A percentile compares a stretch with the other conserved stretches of the same genome.
Evolutionary conservation across 2,888 invertebrate species (phyloP).

Genomic region (Xanthorhoe designata): DNA sequence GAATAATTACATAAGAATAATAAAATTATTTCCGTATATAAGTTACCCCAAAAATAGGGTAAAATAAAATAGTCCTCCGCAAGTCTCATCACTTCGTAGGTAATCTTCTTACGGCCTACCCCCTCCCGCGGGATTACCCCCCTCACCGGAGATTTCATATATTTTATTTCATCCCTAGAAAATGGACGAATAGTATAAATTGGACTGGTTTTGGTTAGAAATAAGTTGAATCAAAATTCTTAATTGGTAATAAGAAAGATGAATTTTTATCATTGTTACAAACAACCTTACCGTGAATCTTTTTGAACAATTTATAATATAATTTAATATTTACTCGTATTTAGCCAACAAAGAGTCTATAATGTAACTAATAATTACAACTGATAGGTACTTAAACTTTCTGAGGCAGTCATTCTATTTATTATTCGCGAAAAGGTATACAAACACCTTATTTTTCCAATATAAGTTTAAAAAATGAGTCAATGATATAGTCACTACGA

Average conservation of each 20-base stretch:
- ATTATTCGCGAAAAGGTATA: no score
- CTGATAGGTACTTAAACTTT: no score
- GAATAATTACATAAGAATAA: not conserved
- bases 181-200: not conserved
- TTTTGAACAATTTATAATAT: no score
- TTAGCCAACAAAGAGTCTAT: no score
- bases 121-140: conserved; percentile 62
- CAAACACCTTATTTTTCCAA: no score
- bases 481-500: not conserved
- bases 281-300: no score
- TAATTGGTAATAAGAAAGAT: not conserved
- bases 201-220: not conserved
- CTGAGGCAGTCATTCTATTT: no score
- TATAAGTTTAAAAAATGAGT: no score
- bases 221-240: not conserved
- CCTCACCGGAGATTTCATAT: conserved; percentile 42
- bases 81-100: conserved; percentile 72
- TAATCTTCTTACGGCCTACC: conserved; percentile 76
- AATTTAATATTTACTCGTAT: no score
- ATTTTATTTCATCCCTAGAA: conserved; percentile 57
- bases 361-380: no score
- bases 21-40: not conserved
- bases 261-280: no score
- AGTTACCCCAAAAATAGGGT: conserved; percentile 3
- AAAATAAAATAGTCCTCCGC: conserved; percentile 20